Percentiles rank a stretch among this genome's conserved stretches.
These are phyloP conservation scores for Periophthalmus magnuspinnatus DNA, from an alignment of 2,797 vertebrate genomes.

Conservation along the genomic window DNA sequence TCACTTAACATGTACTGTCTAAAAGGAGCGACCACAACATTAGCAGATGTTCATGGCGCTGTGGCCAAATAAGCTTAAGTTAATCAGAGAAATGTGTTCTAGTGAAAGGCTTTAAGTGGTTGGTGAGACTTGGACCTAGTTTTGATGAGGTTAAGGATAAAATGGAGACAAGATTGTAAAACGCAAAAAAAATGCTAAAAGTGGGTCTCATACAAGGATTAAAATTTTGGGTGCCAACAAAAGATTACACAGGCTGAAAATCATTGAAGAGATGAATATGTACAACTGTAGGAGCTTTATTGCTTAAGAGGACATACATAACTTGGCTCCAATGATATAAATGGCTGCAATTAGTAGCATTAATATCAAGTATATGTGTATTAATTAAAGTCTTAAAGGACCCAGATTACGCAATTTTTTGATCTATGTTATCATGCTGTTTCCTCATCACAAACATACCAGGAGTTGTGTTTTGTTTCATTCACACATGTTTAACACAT, in stretches of 20 bases:
- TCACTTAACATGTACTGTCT: background rate
- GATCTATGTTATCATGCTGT: too few relatives aligned
- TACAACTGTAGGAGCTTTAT: background rate
- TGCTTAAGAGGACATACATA: background rate
- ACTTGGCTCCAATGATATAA: background rate
- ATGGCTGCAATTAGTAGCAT: background rate
- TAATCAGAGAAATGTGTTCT: constrained; percentile 14
- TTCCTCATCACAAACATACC: too few relatives aligned
- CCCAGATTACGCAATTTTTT: too few relatives aligned
- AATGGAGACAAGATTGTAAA: constrained; percentile 2
- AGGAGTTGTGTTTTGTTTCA: too few relatives aligned
- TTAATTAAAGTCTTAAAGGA: too few relatives aligned
- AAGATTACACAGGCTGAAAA: background rate
- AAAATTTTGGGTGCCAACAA: background rate
- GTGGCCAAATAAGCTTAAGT: constrained; percentile 4
- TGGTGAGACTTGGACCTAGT: constrained; percentile 3
- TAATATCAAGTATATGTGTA: background rate
- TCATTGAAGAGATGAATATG: background rate
- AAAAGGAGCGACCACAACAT: background rate
- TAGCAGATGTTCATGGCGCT: constrained; percentile 10
- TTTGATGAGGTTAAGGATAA: background rate
- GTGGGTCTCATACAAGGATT: background rate
- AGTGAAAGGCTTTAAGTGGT: background rate
- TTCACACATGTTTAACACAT: too few relatives aligned
- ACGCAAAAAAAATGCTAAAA: constrained; percentile 4